phyloP scores from a whole-genome alignment of 2,888 invertebrate genomes.

The Zonitis immaculata region DNA sequence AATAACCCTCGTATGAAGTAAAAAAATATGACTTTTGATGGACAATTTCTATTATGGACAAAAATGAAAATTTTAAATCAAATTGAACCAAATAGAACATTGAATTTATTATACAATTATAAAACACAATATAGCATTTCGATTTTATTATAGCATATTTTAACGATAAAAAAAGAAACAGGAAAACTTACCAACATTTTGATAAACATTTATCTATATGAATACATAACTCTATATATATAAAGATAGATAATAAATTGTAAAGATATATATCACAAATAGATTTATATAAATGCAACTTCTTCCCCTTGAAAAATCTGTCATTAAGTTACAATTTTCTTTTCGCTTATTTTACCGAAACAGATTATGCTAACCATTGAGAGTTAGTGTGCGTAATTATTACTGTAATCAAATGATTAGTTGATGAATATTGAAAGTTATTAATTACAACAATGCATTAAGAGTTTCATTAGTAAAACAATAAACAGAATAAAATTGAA shows the following conservation, averaged over 20 bases:
- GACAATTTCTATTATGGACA: too few species aligned
- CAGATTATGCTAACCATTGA: too few species aligned
- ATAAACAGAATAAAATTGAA: background rate
- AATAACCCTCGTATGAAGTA: too few species aligned
- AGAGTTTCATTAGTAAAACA: background rate
- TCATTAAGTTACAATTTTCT: too few species aligned
- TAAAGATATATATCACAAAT: background rate
- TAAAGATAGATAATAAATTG: background rate
- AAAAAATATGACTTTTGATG: too few species aligned
- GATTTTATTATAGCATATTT: background rate
- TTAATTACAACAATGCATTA: background rate
- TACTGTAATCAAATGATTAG: too few species aligned
- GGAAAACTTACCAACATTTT: background rate
- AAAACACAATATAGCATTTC: background rate
- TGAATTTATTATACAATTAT: background rate
- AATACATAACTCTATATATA: background rate
- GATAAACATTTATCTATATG: background rate
- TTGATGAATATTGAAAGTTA: background rate
- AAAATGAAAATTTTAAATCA: too few species aligned
- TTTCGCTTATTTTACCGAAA: background rate
- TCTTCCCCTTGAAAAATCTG: background rate
- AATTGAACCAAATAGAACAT: slow-evolving; percentile 5
- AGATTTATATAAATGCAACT: background rate
- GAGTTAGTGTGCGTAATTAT: too few species aligned
- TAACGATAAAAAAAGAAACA: background rate